A percentile compares a stretch with the other conserved stretches of the same genome.
These are phyloP conservation scores for Adelges cooleyi DNA, from an alignment of 1,140 invertebrate species.

Conservation along the genomic window DNA sequence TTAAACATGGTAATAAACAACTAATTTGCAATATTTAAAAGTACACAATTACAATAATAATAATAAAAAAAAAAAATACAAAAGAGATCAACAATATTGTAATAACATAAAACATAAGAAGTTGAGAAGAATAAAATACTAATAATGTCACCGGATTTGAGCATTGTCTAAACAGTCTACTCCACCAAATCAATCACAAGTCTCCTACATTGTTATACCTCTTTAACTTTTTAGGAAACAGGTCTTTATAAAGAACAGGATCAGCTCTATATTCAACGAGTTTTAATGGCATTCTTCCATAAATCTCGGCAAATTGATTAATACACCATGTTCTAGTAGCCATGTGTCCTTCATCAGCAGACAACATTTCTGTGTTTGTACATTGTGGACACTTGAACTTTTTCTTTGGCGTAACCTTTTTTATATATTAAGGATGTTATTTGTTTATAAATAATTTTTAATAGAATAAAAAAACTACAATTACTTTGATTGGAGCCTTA, in stretches of 20 bases:
- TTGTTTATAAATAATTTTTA: conserved; percentile 1
- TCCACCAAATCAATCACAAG: conserved; percentile 45
- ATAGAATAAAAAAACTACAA: background rate
- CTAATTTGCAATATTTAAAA: no score
- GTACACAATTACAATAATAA: no score
- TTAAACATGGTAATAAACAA: no score
- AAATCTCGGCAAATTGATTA: conserved; percentile 69
- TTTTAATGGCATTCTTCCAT: conserved; percentile 76
- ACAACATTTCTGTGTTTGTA: conserved; percentile 85
- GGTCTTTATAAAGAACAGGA: conserved; percentile 84
- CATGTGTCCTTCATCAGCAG: conserved; percentile 86
- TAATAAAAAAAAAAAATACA: background rate
- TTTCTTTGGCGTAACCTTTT: conserved; percentile 84
- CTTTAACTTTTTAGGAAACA: conserved; percentile 75
- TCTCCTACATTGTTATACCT: conserved; percentile 84
- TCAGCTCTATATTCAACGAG: conserved; percentile 88
- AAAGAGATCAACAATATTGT: background rate
- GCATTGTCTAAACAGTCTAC: background rate
- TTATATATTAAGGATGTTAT: background rate
- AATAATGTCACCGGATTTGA: background rate
- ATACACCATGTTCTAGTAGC: conserved; percentile 85
- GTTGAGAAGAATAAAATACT: background rate
- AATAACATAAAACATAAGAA: background rate
- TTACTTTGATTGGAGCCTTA: conserved; percentile 85
- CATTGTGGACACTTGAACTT: conserved; percentile 97